Evolutionary conservation across 1,140 invertebrate species (phyloP), one percentile per base, ranked within the genome.

Genomic region (Hycleus phaleratus): DNA sequence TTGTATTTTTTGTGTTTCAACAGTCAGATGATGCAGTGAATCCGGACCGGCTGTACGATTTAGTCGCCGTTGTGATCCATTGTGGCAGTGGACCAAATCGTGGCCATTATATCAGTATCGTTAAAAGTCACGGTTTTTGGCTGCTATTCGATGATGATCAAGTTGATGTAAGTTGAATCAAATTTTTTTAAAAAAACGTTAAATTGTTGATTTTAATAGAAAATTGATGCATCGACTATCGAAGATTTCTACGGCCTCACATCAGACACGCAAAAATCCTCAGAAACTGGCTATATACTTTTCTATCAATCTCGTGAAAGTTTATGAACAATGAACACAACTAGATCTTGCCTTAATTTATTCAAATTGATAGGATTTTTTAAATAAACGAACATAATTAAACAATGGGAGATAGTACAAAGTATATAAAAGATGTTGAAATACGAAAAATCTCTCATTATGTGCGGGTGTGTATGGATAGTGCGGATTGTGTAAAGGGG

Each of bases 221-320:
- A 98, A 90, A 98, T 99, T 68, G 96, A 99, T 73, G 91, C 95
- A 24, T 94, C 94, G 54, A 88, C 95, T 58, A 98, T 99, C 77
- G 97, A 99, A 82, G 97, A 99, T 75, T 99, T 99, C 78, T 99
- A 97, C 78, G 97, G 97, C 65, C 83, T 99, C 63, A 97, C 96
- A 12, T 95, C 94, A 56, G 95, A 98, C 74, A 90, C 95, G 71
- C 95, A 98, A 73, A 99, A 98, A 77, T 98, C 94, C 66, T 96
- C 94, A 26, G 97, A 99, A 81, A 98, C 97, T 60, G 97, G 96
- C 64, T 99, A 99, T 76, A 99, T 99, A 74, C 78, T 99, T 63
- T 99, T 99, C 79, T 99, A 99, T 79, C 96, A 99, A 77, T 97
- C 95, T 40, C 84, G 94, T 73, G 95, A 98, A 51, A 72, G 71